Evolutionary conservation across 2,113 vertebrate genomes (phyloP).

Genomic region (rat (Rattus norvegicus)): DNA sequence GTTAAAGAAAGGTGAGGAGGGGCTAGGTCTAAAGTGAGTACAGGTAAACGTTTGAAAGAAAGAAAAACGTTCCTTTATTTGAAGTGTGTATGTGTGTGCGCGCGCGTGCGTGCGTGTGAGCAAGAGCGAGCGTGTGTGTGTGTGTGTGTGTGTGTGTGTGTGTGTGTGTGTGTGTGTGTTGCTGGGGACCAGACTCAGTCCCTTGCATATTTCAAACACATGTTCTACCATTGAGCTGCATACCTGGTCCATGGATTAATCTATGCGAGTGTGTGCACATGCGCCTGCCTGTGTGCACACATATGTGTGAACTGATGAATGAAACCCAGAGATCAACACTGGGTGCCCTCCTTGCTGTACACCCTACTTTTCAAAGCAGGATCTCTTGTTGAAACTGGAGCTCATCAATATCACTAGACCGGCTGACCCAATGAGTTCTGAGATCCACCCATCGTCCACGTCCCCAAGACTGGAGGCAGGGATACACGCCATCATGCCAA

Average conservation of each 20-base stretch:
- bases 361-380: background rate
- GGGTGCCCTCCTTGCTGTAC: background rate
- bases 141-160: background rate
- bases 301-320: background rate
- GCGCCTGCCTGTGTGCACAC: background rate
- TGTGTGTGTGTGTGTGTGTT: background rate
- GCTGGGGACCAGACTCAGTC: background rate
- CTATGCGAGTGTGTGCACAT: background rate
- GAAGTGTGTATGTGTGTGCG: background rate
- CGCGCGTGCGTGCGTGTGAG: background rate
- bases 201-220: background rate
- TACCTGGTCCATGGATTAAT: background rate
- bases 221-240: background rate
- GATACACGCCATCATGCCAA: background rate
- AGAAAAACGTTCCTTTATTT: background rate
- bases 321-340: background rate
- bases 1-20: background rate
- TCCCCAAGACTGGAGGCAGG: background rate
- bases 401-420: background rate
- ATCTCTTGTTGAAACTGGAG: background rate
- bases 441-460: background rate
- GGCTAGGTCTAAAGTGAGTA: background rate
- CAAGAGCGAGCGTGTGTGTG: background rate
- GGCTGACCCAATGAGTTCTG: background rate
- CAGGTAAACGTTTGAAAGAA: conserved; percentile 57